These are phyloP conservation scores for Eolophus roseicapilla DNA, from an alignment of 2,113 vertebrate species.

Conservation along the genomic window DNA sequence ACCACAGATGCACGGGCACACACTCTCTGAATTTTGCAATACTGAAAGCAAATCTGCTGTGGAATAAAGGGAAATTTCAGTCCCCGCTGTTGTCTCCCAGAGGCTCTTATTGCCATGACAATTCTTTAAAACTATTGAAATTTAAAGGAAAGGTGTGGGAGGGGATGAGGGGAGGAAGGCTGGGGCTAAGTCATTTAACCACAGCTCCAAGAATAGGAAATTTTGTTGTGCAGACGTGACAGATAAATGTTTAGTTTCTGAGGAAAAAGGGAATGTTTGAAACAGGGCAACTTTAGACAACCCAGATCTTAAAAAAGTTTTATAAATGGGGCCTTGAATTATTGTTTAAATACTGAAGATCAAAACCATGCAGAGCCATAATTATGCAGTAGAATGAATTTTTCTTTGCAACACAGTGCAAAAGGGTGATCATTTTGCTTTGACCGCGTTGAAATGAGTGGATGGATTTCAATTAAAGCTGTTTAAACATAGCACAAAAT, in stretches of 20 bases:
- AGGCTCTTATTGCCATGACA: background rate
- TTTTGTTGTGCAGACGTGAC: constrained; percentile 17
- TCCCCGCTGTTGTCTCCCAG: background rate
- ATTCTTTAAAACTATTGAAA: background rate
- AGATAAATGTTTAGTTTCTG: background rate
- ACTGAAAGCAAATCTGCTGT: background rate
- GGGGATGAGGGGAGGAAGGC: background rate
- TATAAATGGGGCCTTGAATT: background rate
- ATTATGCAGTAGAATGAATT: background rate
- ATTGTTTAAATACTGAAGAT: background rate
- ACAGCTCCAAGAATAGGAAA: constrained; percentile 39
- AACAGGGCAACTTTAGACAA: background rate
- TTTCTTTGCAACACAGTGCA: background rate
- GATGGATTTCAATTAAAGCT: background rate
- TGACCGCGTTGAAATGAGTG: background rate
- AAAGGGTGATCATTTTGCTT: background rate
- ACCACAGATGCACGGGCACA: accelerated
- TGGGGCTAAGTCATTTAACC: background rate
- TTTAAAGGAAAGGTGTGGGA: constrained; percentile 40
- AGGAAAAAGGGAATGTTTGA: background rate
- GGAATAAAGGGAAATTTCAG: background rate
- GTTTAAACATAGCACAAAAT: background rate
- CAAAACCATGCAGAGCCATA: background rate
- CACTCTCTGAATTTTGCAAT: background rate
- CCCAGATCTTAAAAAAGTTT: background rate